Base-by-base conservation (phyloP, 2,113 vertebrate genomes). In the Chloropsis cyanopogon region DNA sequence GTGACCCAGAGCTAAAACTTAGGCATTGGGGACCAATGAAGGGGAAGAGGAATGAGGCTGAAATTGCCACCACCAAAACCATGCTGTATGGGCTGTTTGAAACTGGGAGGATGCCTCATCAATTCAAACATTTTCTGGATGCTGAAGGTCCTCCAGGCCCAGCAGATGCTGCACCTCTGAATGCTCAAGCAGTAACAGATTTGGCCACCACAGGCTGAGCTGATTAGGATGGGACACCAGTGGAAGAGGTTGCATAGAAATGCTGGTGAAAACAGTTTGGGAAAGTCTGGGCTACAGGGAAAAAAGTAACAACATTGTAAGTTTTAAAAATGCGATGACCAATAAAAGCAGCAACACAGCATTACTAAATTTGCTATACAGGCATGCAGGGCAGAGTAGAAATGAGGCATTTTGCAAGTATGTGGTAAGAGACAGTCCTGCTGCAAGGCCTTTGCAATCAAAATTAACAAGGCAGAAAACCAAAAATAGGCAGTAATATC, bases 401-500 rank as follows among this genome's bases (percentile, higher is more conserved):
- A 87, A 81, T 16, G 11, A 14, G 10, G 18, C 39, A 75, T 88
- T 90, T 90, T 83, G 64, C 56, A 90, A 83, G 24, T 10, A 39
- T 9, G 24, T n/a, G 23, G 53, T 54, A 73, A 88, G 35, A 94
- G 39, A 68, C 28, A 70, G 49, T 53, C 59, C 68, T 77, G 44
- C 47, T 90, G 42, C 68, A 95, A 94, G 69, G 82, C 60, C 68
- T 88, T 88, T 63, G 59, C 60, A 78, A 86, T 60, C 59, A 94
- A 92, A 90, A 90, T 66, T 82, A 85, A 70, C 71, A 82, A 33
- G 42, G 68, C 54, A 95, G 53, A 86, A 93, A 92, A 46, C 5
- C 33, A 82, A 68, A 94, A 77, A 47, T 7, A 88, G 17, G 47
- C 50, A 77, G 50, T 90, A 83, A 70, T 14, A 88, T 72, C 63